phyloP scores from a whole-genome alignment of 1,140 invertebrate species.

The Agrilus planipennis region DNA sequence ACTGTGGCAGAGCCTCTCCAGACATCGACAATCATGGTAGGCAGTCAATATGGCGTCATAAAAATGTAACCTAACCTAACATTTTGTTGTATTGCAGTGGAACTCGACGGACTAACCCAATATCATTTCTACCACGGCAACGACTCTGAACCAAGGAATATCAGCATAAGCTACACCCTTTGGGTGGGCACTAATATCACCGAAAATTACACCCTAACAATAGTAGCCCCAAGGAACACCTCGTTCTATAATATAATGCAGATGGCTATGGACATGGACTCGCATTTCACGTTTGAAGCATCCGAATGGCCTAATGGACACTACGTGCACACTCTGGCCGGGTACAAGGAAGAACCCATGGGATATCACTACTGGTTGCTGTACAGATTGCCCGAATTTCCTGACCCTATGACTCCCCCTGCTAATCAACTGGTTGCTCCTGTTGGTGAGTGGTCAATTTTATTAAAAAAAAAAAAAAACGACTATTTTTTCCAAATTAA shows the following conservation, averaged over 20 bases:
- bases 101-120: constrained; percentile 29
- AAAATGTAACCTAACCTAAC: neutral
- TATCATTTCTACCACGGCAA: constrained; percentile 32
- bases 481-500: too few relatives aligned
- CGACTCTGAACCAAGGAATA: constrained; percentile 51
- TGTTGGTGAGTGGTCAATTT: constrained; percentile 67
- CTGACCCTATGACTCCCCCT: constrained; percentile 63
- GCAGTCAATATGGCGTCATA: neutral
- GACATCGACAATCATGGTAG: constrained; percentile 32
- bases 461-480: neutral
- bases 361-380: constrained; percentile 81
- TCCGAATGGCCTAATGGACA: constrained; percentile 83
- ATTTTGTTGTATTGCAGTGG: constrained; percentile 26
- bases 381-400: constrained; percentile 61
- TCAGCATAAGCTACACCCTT: constrained; percentile 69
- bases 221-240: constrained; percentile 60
- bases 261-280: constrained; percentile 64
- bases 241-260: constrained; percentile 79
- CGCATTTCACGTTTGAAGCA: constrained; percentile 43
- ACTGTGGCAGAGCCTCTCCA: constrained; percentile 45
- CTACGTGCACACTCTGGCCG: constrained; percentile 78
- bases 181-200: constrained; percentile 77
- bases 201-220: constrained; percentile 55
- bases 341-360: constrained; percentile 73
- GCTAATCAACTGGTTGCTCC: constrained; percentile 74